phyloP scores from a whole-genome alignment of 2,113 vertebrate genomes.

The Madoqua kirkii region DNA sequence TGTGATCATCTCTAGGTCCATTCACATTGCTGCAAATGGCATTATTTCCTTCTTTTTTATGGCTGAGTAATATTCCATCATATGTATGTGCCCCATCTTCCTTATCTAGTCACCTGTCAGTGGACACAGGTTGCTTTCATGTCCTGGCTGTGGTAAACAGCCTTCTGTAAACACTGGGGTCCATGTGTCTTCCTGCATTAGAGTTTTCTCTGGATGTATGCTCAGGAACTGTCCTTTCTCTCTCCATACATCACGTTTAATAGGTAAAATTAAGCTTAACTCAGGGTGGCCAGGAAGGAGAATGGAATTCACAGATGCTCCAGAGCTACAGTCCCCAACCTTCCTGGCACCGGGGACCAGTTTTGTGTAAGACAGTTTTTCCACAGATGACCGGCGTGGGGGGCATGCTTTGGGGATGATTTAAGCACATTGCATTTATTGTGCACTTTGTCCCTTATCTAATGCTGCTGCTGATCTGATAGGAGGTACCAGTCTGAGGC shows the following conservation, averaged over 20 bases:
- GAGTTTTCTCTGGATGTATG: background rate
- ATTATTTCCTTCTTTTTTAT: background rate
- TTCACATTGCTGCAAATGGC: background rate
- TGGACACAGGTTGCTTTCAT: background rate
- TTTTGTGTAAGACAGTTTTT: background rate
- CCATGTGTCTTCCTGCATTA: background rate
- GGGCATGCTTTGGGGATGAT: background rate
- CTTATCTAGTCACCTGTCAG: background rate
- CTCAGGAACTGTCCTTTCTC: background rate
- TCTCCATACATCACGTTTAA: background rate
- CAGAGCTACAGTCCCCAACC: background rate
- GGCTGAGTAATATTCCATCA: background rate
- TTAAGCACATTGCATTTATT: background rate
- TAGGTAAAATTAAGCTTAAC: background rate
- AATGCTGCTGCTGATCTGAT: background rate
- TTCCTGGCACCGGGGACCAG: background rate
- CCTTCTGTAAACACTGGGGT: background rate
- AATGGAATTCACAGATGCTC: background rate
- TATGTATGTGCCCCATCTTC: too few species aligned
- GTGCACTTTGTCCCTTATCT: background rate
- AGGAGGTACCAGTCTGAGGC: background rate
- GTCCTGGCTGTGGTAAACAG: background rate
- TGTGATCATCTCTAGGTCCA: background rate
- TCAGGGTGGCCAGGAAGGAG: background rate
- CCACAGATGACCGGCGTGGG: fast-evolving